These are phyloP conservation scores for Parambassis ranga DNA, from an alignment of 2,797 vertebrate genomes.

Conservation along the genomic window DNA sequence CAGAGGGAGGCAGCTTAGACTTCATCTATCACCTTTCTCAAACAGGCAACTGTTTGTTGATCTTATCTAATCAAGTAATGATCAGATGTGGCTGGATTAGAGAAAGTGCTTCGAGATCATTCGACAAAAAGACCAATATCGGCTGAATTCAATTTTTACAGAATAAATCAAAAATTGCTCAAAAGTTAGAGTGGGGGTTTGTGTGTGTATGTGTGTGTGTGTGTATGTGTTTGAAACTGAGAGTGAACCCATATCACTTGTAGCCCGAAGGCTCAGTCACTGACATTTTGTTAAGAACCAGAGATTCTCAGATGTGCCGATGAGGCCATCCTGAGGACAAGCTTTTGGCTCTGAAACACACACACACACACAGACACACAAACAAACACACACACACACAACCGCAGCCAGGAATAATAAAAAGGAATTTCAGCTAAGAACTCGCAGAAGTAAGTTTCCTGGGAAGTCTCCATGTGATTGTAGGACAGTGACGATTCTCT, in stretches of 20 bases:
- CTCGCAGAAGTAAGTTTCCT: conserved; percentile 34
- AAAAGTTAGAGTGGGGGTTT: background rate
- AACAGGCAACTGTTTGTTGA: conserved; percentile 46
- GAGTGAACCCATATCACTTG: conserved; percentile 61
- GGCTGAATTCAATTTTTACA: background rate
- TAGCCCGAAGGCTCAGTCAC: conserved; percentile 47
- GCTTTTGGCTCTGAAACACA: conserved; percentile 41
- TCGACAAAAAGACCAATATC: background rate
- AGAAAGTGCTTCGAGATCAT: background rate
- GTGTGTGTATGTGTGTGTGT: background rate
- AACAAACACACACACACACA: background rate
- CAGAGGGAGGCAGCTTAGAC: conserved; percentile 32
- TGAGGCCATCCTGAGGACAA: conserved; percentile 63
- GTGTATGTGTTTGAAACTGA: conserved; percentile 35
- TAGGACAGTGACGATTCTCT: conserved; percentile 15
- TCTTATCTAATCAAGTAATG: conserved; percentile 49
- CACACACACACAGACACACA: background rate
- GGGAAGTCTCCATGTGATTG: conserved; percentile 26
- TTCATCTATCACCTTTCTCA: conserved; percentile 38
- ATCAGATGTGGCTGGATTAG: conserved; percentile 27
- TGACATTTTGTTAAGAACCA: conserved; percentile 64
- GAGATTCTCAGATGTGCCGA: conserved; percentile 68
- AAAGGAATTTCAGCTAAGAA: conserved; percentile 44
- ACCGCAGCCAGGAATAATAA: conserved; percentile 53
- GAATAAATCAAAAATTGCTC: background rate